Conservation (phyloP, 2,888 invertebrate genomes). For the Chelonus formosanus region DNA sequence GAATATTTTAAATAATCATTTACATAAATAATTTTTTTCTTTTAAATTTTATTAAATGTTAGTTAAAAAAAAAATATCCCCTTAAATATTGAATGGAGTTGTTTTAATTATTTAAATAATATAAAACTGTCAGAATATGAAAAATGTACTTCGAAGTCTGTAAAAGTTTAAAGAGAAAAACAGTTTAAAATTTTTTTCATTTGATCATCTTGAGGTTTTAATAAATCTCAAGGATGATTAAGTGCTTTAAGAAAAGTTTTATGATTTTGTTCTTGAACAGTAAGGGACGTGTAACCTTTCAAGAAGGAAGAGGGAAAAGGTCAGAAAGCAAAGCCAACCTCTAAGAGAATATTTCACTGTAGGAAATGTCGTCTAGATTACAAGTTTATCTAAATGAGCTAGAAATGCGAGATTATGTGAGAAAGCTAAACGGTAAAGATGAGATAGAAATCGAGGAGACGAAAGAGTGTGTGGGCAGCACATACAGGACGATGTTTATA, state of each 20-base stretch:
- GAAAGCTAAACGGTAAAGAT: conserved; percentile 32
- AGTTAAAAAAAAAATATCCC: too few relatives aligned
- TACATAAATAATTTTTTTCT: too few relatives aligned
- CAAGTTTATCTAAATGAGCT: conserved; percentile 62
- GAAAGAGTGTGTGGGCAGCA: conserved; percentile 11
- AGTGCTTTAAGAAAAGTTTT: conserved; percentile 21
- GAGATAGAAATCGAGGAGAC: conserved; percentile 36
- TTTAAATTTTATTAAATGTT: too few relatives aligned
- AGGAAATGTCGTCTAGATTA: conserved; percentile 59
- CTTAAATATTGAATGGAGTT: too few relatives aligned
- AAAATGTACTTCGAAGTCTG: not conserved
- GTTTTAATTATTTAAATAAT: too few relatives aligned
- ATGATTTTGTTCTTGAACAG: conserved; percentile 20
- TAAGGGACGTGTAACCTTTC: conserved; percentile 26
- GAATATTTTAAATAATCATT: too few relatives aligned
- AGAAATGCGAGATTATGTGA: conserved; percentile 56
- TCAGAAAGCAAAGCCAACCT: conserved; percentile 42
- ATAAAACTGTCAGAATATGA: too few relatives aligned
- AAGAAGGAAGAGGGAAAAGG: conserved; percentile 15
- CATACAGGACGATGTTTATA: conserved; percentile 52
- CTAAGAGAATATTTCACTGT: conserved; percentile 57
- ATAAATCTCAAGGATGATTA: conserved; percentile 14
- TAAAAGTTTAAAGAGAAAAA: not conserved
- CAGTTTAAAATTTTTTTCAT: conserved; percentile 14
- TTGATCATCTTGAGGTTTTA: conserved; percentile 22